Evolutionary conservation across 2,113 vertebrate genomes (phyloP).

Genomic region (Archilochus colubris): DNA sequence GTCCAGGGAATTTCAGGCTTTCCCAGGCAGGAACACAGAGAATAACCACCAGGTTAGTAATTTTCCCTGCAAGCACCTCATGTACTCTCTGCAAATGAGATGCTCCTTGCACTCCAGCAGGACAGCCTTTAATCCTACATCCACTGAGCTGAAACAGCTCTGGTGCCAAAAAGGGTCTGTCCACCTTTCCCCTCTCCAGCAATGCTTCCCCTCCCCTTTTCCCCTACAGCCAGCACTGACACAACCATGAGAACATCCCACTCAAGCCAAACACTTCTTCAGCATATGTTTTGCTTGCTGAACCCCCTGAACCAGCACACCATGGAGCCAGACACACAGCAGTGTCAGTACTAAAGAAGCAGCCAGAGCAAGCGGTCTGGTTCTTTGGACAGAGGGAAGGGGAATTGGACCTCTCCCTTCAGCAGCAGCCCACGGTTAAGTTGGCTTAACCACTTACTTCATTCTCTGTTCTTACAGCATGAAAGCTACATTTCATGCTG

Average conservation of each 20-base stretch:
- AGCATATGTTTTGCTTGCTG: neutral
- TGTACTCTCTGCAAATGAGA: neutral
- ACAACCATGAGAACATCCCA: neutral
- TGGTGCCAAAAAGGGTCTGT: neutral
- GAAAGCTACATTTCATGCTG: too few species aligned
- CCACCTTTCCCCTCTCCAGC: neutral
- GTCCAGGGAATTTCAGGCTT: neutral
- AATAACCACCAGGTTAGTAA: accelerated
- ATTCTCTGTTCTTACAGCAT: too few species aligned
- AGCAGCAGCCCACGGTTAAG: neutral
- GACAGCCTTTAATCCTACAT: neutral
- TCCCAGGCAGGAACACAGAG: neutral
- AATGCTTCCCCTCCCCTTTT: neutral
- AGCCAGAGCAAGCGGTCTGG: neutral
- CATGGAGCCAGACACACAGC: accelerated
- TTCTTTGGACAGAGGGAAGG: neutral
- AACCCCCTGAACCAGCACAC: neutral
- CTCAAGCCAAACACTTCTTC: neutral
- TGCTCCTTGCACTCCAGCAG: neutral
- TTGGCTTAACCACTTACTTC: too few species aligned
- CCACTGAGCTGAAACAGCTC: neutral
- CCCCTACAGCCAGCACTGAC: neutral
- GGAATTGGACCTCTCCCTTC: accelerated
- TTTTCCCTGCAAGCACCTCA: neutral
- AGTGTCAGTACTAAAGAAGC: neutral